Evolutionary conservation across 2,888 invertebrate genomes (phyloP), one percentile per base, ranked within the genome.

Genomic region (Andricus quercusramuli): DNA sequence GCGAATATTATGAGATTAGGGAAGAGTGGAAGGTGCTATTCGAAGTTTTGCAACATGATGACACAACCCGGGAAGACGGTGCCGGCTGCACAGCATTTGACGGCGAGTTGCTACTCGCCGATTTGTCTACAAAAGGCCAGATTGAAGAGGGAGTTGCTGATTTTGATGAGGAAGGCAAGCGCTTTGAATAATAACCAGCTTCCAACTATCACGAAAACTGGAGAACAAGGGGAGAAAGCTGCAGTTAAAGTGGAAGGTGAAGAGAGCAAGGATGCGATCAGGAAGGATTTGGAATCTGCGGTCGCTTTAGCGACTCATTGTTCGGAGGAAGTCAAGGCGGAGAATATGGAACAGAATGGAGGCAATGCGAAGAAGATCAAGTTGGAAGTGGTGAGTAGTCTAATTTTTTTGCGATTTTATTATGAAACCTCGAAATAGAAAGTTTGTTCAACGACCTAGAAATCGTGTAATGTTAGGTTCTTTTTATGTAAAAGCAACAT

Each of bases 31-130:
- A 95, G 94, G 86, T 97, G 97, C 89, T 97, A 97, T 89, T 95
- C 96, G 1, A 94, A 94, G 87, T 94, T 95, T 79, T 97, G 97
- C 89, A 96, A 95, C 62, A 88, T 90, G 90, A 90, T 87, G 91
- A 93, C 94, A 32, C 94, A 94, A 84, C 93, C 94, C 68, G 93
- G 94, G 83, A 95, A 95, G 77, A 91, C 91, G 79, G 91, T 92
- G 84, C 92, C 92, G 82, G 94, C 93, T 87, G 91, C 90, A 80
- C 94, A 92, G 91, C 95, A 89, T 93, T 93, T 94, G 84, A 94
- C 90, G 87, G 93, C 93, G 0, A 94, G 93, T 76, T 98, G 98
- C 88, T 98, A 97, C 90, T 98, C 98, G 0, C 97, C 97, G 0
- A 92, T 96, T 70, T 98, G 98, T 90, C 93, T 97, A 78, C 96